Conservation (phyloP, 1,140 invertebrate species). For the Papilio helenus region DNA sequence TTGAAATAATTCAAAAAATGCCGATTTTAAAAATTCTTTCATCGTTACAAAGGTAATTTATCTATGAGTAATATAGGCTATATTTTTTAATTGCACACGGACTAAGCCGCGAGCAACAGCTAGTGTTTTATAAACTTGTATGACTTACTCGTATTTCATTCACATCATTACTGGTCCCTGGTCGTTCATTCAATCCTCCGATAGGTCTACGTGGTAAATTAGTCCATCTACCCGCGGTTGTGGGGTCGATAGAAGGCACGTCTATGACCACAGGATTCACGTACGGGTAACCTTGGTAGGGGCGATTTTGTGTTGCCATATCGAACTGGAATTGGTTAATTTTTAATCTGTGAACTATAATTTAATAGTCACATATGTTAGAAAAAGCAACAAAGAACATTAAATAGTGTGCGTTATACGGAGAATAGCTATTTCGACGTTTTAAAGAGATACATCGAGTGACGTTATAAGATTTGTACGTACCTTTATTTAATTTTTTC, state of each 20-base stretch:
- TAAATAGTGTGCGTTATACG: too few relatives aligned
- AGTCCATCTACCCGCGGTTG: conserved; percentile 50
- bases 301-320: conserved; percentile 33
- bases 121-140: neutral
- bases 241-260: conserved; percentile 49
- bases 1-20: too few relatives aligned
- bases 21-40: too few relatives aligned
- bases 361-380: neutral
- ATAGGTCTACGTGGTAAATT: conserved; percentile 55
- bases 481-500: too few relatives aligned
- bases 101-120: too few relatives aligned
- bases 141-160: conserved; percentile 24
- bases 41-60: too few relatives aligned
- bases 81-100: too few relatives aligned
- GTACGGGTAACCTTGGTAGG: conserved; percentile 68
- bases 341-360: neutral
- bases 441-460: too few relatives aligned
- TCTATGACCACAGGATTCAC: conserved; percentile 54
- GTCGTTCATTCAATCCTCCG: neutral
- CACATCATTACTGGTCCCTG: neutral
- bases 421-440: too few relatives aligned
- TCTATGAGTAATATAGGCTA: too few relatives aligned
- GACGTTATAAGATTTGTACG: too few relatives aligned
- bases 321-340: neutral
- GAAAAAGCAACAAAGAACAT: too few relatives aligned